Percentiles rank a stretch among this genome's conserved stretches.
These are phyloP conservation scores for Phrynocephalus vlangalii DNA, from an alignment of 2,797 vertebrate species.

Conservation along the genomic window DNA sequence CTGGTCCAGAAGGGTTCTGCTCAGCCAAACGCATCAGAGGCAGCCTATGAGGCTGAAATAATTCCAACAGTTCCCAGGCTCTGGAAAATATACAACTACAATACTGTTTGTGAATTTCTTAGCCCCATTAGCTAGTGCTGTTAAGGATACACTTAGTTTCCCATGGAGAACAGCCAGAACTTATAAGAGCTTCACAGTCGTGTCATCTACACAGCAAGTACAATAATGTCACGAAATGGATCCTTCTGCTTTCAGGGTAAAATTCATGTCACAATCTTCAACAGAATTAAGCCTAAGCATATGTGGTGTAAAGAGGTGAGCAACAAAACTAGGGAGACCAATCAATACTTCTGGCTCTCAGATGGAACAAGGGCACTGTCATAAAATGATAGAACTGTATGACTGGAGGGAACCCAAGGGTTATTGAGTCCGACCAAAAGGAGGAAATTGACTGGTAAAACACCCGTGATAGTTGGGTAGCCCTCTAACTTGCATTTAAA, in stretches of 20 bases:
- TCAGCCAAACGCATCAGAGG: too few species aligned
- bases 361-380: not conserved
- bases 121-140: not conserved
- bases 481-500: too few species aligned
- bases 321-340: too few species aligned
- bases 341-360: not conserved
- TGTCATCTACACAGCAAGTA: not conserved
- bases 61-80: not conserved
- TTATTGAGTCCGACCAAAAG: too few species aligned
- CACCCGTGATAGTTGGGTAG: too few species aligned
- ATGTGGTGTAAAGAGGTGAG: not conserved
- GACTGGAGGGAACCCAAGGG: too few species aligned
- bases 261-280: not conserved
- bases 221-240: not conserved
- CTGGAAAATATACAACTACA: not conserved
- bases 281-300: not conserved
- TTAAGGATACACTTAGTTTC: not conserved
- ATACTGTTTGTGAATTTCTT: not conserved
- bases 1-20: too few species aligned
- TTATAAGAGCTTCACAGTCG: not conserved
- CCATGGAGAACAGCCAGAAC: not conserved
- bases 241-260: not conserved
- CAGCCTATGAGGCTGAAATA: too few species aligned
- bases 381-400: too few species aligned
- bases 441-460: too few species aligned